Percentiles rank a stretch among this genome's conserved stretches.
These are phyloP conservation scores for Stegastes partitus DNA, from an alignment of 2,113 vertebrate genomes.

Conservation along the genomic window DNA sequence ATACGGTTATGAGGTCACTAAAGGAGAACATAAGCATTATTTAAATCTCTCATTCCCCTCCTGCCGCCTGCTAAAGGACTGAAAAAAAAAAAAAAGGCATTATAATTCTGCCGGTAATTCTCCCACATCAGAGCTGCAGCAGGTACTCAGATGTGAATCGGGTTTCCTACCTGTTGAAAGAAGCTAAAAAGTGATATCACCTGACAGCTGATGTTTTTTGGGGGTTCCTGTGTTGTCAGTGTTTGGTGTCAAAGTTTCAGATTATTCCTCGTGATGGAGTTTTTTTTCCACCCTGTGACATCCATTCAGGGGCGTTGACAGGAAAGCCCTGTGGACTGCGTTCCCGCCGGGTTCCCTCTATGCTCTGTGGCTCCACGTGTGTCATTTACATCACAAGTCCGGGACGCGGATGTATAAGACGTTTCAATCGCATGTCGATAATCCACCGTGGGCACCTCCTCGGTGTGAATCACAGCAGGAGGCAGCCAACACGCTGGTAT, in stretches of 20 bases:
- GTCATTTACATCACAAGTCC: constrained; percentile 22
- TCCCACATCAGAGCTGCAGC: no score
- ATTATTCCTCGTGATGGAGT: constrained; percentile 8
- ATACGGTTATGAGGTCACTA: background rate
- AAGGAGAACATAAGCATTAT: background rate
- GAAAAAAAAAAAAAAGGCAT: no score
- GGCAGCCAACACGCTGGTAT: no score
- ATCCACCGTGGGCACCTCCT: no score
- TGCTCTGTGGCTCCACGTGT: background rate
- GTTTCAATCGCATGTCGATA: no score
- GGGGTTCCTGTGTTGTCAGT: background rate
- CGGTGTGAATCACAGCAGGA: no score
- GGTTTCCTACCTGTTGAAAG: background rate
- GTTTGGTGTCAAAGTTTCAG: constrained; percentile 19
- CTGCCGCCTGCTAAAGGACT: background rate
- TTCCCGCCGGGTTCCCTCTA: constrained; percentile 16
- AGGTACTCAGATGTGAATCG: no score
- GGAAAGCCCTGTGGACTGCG: constrained; percentile 13
- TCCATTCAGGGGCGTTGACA: constrained; percentile 22
- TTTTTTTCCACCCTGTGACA: constrained; percentile 13
- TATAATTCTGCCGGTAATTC: background rate
- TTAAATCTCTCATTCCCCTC: background rate
- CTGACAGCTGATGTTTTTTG: no score
- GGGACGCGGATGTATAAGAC: background rate
- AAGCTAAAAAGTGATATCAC: background rate